Percentiles rank a stretch among this genome's conserved stretches.
Evolutionary conservation across 2,797 vertebrate genomes (phyloP).

Genomic region (Alcedo atthis): DNA sequence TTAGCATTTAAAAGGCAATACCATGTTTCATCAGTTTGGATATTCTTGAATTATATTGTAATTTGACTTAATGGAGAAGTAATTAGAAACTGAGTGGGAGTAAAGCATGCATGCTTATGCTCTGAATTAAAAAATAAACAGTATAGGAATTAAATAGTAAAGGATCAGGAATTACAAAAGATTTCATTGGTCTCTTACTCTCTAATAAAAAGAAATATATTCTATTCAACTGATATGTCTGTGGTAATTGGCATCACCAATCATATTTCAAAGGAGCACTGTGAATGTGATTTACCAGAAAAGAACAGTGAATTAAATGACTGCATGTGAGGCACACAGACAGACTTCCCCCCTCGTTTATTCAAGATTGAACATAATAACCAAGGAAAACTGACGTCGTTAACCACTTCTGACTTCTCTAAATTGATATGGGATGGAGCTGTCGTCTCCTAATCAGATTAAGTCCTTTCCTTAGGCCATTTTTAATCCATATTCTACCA

Average conservation of each 20-base stretch:
- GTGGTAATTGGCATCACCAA: slow-evolving; percentile 33
- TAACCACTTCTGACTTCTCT: slow-evolving; percentile 56
- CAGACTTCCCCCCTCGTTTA: slow-evolving; percentile 49
- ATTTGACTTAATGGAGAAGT: slow-evolving; percentile 34
- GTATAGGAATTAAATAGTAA: background rate
- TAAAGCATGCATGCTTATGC: background rate
- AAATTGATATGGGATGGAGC: slow-evolving; percentile 61
- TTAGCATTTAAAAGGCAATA: background rate
- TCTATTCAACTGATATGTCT: background rate
- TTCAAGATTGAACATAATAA: slow-evolving; percentile 51
- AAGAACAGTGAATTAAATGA: slow-evolving; percentile 50
- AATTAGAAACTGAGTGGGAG: slow-evolving; percentile 20
- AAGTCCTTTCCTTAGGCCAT: slow-evolving; percentile 46
- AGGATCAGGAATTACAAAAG: background rate
- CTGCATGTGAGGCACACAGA: slow-evolving; percentile 30
- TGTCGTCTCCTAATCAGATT: slow-evolving; percentile 63
- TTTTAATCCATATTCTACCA: slow-evolving; percentile 39
- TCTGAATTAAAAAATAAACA: slow-evolving; percentile 27
- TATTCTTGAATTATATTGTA: slow-evolving; percentile 11
- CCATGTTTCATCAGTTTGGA: background rate
- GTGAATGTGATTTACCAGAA: slow-evolving; percentile 20
- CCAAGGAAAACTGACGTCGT: slow-evolving; percentile 46
- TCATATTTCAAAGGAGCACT: slow-evolving; percentile 19
- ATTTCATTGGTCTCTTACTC: background rate
- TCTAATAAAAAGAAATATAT: slow-evolving; percentile 26